Percentiles rank a stretch among this genome's conserved stretches.
phyloP scores from a whole-genome alignment of 2,113 vertebrate species.

The Onychorhynchus coronatus region DNA sequence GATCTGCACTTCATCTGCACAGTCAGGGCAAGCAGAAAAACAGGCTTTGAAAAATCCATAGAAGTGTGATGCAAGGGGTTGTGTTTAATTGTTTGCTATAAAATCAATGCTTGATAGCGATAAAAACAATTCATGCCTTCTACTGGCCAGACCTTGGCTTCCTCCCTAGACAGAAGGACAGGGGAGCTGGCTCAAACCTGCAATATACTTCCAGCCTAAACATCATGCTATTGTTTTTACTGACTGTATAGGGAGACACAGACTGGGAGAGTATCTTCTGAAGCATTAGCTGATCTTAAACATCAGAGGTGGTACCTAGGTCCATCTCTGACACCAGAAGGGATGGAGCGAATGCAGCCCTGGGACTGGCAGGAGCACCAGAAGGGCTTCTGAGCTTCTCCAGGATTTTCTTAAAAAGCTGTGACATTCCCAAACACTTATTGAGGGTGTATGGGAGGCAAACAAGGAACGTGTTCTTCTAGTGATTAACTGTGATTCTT shows the following conservation, averaged over 20 bases:
- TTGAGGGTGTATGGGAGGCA: neutral
- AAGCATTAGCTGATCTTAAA: neutral
- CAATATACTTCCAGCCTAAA: neutral
- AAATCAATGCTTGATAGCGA: accelerated
- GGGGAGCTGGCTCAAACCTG: neutral
- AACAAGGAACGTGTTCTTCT: neutral
- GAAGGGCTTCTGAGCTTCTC: neutral
- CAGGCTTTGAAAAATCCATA: neutral
- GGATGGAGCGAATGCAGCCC: neutral
- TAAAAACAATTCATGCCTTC: neutral
- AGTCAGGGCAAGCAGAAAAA: neutral
- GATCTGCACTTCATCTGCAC: neutral
- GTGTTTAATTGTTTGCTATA: accelerated
- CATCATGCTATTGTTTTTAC: neutral
- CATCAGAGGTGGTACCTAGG: neutral
- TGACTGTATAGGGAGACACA: neutral
- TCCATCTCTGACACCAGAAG: neutral
- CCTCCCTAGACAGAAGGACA: neutral
- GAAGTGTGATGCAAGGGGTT: neutral
- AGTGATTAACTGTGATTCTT: neutral
- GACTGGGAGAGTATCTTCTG: accelerated
- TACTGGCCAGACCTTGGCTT: neutral
- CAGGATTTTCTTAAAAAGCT: neutral
- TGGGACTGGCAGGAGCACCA: neutral
- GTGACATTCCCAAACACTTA: neutral